These are phyloP conservation scores for Mechanitis mazaeus DNA, from an alignment of 2,888 invertebrate species.

Conservation along the genomic window DNA sequence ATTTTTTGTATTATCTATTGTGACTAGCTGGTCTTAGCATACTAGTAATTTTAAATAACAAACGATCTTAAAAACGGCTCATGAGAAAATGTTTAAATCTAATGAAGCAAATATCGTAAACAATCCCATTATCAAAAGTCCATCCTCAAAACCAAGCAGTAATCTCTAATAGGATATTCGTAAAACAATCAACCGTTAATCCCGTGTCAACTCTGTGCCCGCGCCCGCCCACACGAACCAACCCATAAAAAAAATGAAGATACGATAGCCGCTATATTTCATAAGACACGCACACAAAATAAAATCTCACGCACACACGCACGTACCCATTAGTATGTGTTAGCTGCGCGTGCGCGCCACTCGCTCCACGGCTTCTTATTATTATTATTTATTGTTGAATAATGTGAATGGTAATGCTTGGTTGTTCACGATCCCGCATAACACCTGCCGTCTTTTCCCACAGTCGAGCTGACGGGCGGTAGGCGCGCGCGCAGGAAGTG, in stretches of 20 bases:
- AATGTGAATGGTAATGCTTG: constrained; percentile 77
- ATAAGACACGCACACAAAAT: constrained; percentile 35
- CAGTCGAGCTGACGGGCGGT: constrained; percentile 62
- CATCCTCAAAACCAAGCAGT: constrained; percentile 5
- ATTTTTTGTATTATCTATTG: no score
- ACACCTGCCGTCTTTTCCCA: constrained; percentile 79
- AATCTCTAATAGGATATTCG: constrained; percentile 22
- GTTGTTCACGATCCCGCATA: constrained; percentile 78
- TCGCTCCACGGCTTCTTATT: constrained; percentile 75
- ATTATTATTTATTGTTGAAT: constrained; percentile 77
- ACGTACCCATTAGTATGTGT: constrained; percentile 64
- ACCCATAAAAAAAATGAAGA: constrained; percentile 50
- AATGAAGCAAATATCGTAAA: no score
- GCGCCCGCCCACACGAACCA: constrained; percentile 69
- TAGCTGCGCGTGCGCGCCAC: constrained; percentile 73
- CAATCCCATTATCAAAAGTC: no score
- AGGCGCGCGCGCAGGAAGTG: constrained; percentile 67
- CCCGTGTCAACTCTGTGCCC: constrained; percentile 59
- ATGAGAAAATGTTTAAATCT: no score
- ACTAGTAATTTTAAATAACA: no score
- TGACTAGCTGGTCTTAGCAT: no score
- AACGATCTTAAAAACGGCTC: no score
- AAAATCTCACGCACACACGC: constrained; percentile 35
- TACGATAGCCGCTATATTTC: constrained; percentile 41
- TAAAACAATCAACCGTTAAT: constrained; percentile 68